Conservation (phyloP, 1,140 invertebrate species). For the Rhynchophorus ferrugineus region DNA sequence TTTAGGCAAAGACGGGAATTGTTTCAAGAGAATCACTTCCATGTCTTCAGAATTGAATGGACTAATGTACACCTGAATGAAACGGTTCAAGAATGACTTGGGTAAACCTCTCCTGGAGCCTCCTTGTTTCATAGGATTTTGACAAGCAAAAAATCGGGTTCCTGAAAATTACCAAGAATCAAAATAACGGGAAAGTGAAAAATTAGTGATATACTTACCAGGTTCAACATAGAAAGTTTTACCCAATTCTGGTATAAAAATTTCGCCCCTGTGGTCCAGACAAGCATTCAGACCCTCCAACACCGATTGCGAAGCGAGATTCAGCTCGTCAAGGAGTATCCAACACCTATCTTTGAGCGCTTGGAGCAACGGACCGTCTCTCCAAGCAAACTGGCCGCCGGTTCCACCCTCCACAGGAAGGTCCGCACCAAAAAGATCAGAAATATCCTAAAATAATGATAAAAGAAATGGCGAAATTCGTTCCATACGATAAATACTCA, state of each 20-base stretch:
- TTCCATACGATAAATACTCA: not conserved
- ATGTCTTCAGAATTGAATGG: conserved; percentile 72
- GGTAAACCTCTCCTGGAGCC: conserved; percentile 92
- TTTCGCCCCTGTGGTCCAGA: conserved; percentile 93
- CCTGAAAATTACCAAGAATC: no score
- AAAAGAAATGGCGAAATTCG: not conserved
- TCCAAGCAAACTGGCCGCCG: conserved; percentile 86
- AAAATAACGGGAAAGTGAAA: no score
- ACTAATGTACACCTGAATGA: conserved; percentile 92
- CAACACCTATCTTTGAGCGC: conserved; percentile 90
- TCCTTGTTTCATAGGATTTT: conserved; percentile 96
- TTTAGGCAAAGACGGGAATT: conserved; percentile 47
- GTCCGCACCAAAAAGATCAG: conserved; percentile 97
- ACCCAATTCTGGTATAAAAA: conserved; percentile 92
- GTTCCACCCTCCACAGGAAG: conserved; percentile 83
- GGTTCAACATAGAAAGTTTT: conserved; percentile 73
- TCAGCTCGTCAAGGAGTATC: conserved; percentile 98
- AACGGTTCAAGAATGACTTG: conserved; percentile 95
- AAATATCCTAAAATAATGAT: conserved; percentile 66
- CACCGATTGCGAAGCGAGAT: conserved; percentile 96
- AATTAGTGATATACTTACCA: conserved; percentile 41
- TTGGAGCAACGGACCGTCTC: conserved; percentile 89
- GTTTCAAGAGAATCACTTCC: conserved; percentile 49
- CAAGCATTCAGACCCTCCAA: conserved; percentile 97
- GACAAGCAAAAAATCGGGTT: conserved; percentile 93